phyloP scores from a whole-genome alignment of 2,888 invertebrate genomes.

The Polietes domitor region DNA sequence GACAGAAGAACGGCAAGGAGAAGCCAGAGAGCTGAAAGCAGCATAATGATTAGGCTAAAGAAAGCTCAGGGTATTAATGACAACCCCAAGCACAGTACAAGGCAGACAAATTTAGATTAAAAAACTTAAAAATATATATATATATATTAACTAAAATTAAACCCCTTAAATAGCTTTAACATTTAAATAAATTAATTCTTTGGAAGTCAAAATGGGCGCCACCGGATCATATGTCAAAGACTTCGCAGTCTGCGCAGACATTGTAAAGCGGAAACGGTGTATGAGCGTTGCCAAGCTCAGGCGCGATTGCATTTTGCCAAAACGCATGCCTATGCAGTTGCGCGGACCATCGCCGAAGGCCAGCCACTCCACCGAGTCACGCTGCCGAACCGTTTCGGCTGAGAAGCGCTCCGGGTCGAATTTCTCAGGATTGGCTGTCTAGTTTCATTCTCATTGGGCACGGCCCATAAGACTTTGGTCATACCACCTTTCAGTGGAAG shows the following conservation, averaged over 20 bases:
- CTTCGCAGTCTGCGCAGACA: slow-evolving; percentile 69
- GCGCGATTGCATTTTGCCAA: slow-evolving; percentile 75
- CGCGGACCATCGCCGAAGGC: slow-evolving; percentile 79
- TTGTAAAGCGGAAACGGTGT: slow-evolving; percentile 70
- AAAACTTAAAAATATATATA: too few relatives aligned
- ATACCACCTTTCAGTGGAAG: too few relatives aligned
- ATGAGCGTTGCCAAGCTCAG: slow-evolving; percentile 73
- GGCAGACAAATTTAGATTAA: too few relatives aligned
- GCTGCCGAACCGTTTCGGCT: slow-evolving; percentile 81
- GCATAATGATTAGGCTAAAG: too few relatives aligned
- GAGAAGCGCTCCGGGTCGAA: slow-evolving; percentile 85
- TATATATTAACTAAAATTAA: too few relatives aligned
- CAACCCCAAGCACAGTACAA: too few relatives aligned
- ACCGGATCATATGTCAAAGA: slow-evolving; percentile 67
- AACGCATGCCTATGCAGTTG: slow-evolving; percentile 76
- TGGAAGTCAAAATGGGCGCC: slow-evolving; percentile 53
- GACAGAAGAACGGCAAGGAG: too few relatives aligned
- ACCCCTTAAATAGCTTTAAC: slow-evolving; percentile 63
- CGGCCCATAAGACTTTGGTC: too few relatives aligned
- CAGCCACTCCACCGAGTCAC: slow-evolving; percentile 78
- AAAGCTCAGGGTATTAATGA: too few relatives aligned
- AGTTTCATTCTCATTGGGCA: too few relatives aligned
- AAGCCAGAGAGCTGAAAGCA: too few relatives aligned
- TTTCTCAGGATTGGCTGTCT: slow-evolving; percentile 82
- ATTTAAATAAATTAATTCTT: slow-evolving; percentile 63